phyloP scores from a whole-genome alignment of 1,140 invertebrate genomes.

The Nautilus pompilius region DNA sequence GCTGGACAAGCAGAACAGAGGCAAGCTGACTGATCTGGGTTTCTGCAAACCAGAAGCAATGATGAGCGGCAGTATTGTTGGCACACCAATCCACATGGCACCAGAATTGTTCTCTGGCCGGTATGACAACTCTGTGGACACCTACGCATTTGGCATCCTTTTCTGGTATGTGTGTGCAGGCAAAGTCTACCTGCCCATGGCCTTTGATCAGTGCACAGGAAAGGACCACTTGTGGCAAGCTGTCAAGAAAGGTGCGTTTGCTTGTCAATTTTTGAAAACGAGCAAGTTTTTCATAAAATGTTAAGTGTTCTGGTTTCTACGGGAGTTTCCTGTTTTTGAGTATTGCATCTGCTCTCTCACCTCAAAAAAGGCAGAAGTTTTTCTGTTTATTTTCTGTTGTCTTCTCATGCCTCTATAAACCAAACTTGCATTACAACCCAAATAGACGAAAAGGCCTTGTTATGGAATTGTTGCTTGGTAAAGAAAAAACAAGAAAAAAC shows the following conservation, averaged over 20 bases:
- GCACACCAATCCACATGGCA: slow-evolving; percentile 90
- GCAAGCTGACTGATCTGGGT: slow-evolving; percentile 83
- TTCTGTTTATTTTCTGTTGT: too few species aligned
- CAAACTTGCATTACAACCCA: too few species aligned
- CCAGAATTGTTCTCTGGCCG: slow-evolving; percentile 75
- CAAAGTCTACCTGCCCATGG: slow-evolving; percentile 72
- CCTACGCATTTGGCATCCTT: slow-evolving; percentile 87
- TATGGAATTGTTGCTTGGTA: neutral
- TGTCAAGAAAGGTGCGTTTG: slow-evolving; percentile 72
- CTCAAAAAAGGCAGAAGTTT: too few species aligned
- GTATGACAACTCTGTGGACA: slow-evolving; percentile 83
- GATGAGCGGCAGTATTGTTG: slow-evolving; percentile 71
- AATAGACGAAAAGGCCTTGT: too few species aligned
- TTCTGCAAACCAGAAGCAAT: slow-evolving; percentile 90
- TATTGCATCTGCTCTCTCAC: too few species aligned
- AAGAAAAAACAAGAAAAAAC: neutral
- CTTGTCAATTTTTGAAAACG: too few species aligned
- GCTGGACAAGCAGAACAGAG: slow-evolving; percentile 72
- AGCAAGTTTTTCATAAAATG: too few species aligned
- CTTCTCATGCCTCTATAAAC: too few species aligned
- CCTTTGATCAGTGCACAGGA: slow-evolving; percentile 82
- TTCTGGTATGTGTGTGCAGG: slow-evolving; percentile 91
- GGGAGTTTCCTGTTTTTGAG: too few species aligned
- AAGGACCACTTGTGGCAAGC: slow-evolving; percentile 85
- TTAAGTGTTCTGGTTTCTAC: too few species aligned